These are phyloP conservation scores for Gonatopus flavifemur DNA, from an alignment of 1,140 invertebrate genomes.

Conservation along the genomic window DNA sequence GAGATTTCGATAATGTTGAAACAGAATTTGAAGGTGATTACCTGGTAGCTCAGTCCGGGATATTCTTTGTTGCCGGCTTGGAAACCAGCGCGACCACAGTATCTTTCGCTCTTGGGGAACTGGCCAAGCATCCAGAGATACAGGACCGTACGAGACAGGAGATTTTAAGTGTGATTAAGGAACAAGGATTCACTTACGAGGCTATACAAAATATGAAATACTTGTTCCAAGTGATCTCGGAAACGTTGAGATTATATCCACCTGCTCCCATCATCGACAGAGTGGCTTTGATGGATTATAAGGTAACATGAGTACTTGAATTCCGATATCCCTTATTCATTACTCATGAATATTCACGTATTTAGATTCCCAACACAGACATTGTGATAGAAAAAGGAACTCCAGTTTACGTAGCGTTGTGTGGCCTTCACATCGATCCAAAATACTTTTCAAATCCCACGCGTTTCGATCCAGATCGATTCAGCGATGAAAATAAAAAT, in stretches of 20 bases:
- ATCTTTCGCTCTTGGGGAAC: constrained; percentile 41
- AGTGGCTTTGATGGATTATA: constrained; percentile 45
- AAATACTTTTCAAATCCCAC: constrained; percentile 52
- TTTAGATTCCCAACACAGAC: constrained; percentile 45
- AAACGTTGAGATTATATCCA: constrained; percentile 60
- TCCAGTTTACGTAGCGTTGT: constrained; percentile 29
- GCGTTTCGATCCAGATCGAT: constrained; percentile 57
- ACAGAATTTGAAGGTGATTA: constrained; percentile 29
- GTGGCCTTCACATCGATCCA: constrained; percentile 49
- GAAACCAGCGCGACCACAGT: constrained; percentile 60
- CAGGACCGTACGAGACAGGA: constrained; percentile 59
- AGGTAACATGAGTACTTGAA: constrained; percentile 12
- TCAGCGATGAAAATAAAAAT: constrained; percentile 40
- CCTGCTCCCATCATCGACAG: constrained; percentile 62
- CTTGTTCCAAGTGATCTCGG: constrained; percentile 32
- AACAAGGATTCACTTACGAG: constrained; percentile 31
- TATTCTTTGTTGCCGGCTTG: constrained; percentile 58
- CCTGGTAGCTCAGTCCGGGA: constrained; percentile 35
- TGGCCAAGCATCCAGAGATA: constrained; percentile 43
- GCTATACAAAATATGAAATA: constrained; percentile 34
- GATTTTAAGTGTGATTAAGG: constrained; percentile 53
- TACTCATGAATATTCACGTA: background rate
- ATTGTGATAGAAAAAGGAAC: constrained; percentile 48
- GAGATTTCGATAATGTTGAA: no score
- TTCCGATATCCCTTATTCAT: background rate